These are phyloP conservation scores for Zonitis immaculata DNA, from an alignment of 2,888 invertebrate genomes.

Conservation along the genomic window DNA sequence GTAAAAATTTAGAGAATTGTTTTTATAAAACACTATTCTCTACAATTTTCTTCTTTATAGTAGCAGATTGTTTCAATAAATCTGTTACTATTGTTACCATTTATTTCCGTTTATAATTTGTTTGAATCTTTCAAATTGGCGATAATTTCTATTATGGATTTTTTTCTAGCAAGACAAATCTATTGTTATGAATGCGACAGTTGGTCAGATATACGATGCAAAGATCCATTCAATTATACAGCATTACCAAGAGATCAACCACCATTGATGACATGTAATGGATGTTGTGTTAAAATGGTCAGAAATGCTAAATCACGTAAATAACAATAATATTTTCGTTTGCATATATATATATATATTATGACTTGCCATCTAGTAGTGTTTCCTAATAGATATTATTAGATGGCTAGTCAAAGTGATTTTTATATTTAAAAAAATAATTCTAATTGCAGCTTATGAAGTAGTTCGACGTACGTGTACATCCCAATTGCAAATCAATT, in stretches of 20 bases:
- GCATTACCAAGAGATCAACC: slow-evolving; percentile 83
- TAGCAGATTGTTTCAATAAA: too few relatives aligned
- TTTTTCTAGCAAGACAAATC: slow-evolving; percentile 84
- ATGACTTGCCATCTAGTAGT: too few relatives aligned
- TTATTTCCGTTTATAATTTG: too few relatives aligned
- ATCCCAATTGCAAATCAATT: slow-evolving; percentile 88
- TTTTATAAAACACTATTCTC: not conserved
- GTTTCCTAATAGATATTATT: not conserved
- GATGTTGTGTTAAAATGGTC: slow-evolving; percentile 95
- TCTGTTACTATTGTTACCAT: too few relatives aligned
- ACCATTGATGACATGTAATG: slow-evolving; percentile 82
- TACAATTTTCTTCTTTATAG: not conserved
- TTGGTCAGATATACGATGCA: slow-evolving; percentile 84
- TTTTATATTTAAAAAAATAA: too few relatives aligned
- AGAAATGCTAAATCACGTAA: slow-evolving; percentile 85
- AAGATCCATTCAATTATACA: slow-evolving; percentile 91
- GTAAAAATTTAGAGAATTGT: slow-evolving; percentile 8
- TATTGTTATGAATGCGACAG: slow-evolving; percentile 94
- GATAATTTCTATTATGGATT: too few relatives aligned
- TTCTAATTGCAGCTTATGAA: slow-evolving; percentile 83
- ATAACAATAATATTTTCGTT: too few relatives aligned
- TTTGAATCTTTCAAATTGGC: slow-evolving; percentile 4
- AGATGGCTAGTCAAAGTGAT: not conserved
- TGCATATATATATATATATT: too few relatives aligned
- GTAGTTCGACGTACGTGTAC: slow-evolving; percentile 90